Evolutionary conservation across 2,113 vertebrate species (phyloP).

Genomic region (Excalfactoria chinensis): DNA sequence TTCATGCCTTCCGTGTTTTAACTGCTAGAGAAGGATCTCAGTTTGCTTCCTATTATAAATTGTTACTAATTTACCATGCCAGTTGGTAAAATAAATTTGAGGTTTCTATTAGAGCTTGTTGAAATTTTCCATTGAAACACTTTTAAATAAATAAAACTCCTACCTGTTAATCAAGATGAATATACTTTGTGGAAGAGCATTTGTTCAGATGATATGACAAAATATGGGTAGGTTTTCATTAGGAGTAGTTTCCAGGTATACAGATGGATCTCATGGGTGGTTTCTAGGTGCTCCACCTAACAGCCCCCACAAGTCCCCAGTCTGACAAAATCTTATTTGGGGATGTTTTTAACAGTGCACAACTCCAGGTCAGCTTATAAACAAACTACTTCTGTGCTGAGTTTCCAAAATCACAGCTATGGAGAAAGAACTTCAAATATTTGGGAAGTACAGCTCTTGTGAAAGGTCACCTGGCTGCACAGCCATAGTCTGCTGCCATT

Average conservation of each 20-base stretch:
- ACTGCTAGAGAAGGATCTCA: slow-evolving; percentile 25
- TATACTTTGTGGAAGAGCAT: neutral
- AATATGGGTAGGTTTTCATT: neutral
- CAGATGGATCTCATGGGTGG: rapidly evolving
- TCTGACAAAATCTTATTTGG: neutral
- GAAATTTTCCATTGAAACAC: neutral
- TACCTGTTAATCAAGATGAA: neutral
- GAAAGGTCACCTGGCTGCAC: neutral
- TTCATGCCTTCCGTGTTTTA: slow-evolving; percentile 13
- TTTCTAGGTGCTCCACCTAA: neutral
- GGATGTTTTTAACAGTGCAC: neutral
- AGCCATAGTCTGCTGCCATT: neutral
- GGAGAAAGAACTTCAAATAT: neutral
- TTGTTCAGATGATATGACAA: neutral
- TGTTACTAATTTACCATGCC: slow-evolving; percentile 1
- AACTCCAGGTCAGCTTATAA: neutral
- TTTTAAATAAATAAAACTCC: neutral
- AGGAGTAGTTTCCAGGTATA: neutral
- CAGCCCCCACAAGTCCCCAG: neutral
- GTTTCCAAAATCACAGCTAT: neutral
- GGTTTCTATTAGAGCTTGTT: neutral
- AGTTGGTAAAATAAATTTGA: slow-evolving; percentile 15
- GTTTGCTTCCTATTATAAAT: slow-evolving; percentile 12
- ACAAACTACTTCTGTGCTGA: neutral
- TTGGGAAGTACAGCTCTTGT: neutral